These are phyloP conservation scores for Micronycteris hirsuta DNA, from an alignment of 2,113 vertebrate species.

Conservation along the genomic window DNA sequence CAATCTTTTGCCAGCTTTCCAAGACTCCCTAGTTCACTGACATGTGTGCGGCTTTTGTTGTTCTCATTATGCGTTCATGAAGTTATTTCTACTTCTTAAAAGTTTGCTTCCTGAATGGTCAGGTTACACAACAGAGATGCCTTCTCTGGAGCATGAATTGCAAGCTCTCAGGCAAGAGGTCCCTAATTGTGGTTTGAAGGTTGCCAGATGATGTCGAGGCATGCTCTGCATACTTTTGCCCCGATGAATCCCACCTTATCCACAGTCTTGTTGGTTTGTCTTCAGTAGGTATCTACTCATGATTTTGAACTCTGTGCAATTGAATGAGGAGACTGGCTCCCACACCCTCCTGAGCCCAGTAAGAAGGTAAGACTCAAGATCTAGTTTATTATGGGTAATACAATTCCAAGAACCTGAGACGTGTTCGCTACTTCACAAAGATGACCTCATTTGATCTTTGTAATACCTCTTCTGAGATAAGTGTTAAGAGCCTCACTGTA, in stretches of 20 bases:
- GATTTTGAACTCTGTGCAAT: neutral
- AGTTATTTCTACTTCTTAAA: neutral
- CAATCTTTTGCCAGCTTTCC: neutral
- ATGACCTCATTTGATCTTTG: neutral
- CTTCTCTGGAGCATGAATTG: neutral
- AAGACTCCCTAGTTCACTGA: neutral
- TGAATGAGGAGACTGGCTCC: neutral
- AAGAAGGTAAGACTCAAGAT: neutral
- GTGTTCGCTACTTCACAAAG: neutral
- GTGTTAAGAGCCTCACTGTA: neutral
- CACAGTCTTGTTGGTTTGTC: neutral
- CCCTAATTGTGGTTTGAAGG: neutral
- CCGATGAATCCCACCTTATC: neutral
- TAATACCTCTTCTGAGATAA: neutral
- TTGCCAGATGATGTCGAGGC: neutral
- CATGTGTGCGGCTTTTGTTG: neutral
- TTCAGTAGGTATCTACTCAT: neutral
- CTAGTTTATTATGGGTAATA: neutral
- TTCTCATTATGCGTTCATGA: neutral
- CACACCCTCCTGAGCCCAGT: neutral
- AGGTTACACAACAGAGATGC: neutral
- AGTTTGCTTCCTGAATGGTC: neutral
- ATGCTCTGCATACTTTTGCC: neutral
- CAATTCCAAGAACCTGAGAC: neutral
- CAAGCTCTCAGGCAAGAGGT: neutral